Conservation (phyloP, 2,888 invertebrate genomes). For the Eudasyphora cyanicolor region DNA sequence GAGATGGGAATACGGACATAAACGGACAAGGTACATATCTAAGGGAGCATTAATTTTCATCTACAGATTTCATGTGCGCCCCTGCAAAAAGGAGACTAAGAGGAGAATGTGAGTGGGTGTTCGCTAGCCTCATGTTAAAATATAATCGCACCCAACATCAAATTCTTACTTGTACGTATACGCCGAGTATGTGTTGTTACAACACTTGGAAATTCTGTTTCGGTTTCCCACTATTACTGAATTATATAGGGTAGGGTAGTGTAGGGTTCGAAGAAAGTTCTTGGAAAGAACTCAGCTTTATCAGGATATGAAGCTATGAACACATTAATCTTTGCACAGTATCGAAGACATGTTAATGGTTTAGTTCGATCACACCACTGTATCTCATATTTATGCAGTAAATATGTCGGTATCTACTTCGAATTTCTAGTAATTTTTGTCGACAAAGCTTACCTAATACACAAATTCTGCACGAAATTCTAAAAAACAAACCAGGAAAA, state of each 20-base stretch:
- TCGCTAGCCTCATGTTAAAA: background rate
- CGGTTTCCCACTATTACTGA: background rate
- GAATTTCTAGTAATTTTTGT: too few species aligned
- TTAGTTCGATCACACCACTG: too few species aligned
- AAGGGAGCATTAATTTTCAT: slow-evolving; percentile 27
- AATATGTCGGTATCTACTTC: too few species aligned
- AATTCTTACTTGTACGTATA: background rate
- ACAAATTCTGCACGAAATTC: too few species aligned
- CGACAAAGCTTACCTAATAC: too few species aligned
- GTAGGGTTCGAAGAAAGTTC: background rate
- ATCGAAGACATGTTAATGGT: too few species aligned
- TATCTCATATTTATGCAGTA: too few species aligned
- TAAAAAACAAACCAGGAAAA: too few species aligned
- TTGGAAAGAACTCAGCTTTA: too few species aligned
- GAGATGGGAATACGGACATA: background rate
- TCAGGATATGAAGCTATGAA: too few species aligned
- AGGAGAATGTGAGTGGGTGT: background rate
- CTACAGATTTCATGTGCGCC: slow-evolving; percentile 8
- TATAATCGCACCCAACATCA: slow-evolving; percentile 5
- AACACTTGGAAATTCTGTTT: background rate
- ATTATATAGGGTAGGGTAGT: too few species aligned
- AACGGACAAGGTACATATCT: background rate
- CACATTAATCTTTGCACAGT: too few species aligned
- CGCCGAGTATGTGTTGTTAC: background rate
- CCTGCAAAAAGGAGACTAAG: background rate